Evolutionary conservation across 23 tunicate genomes (phyloP).

Genomic region (Ascidia mentula): DNA sequence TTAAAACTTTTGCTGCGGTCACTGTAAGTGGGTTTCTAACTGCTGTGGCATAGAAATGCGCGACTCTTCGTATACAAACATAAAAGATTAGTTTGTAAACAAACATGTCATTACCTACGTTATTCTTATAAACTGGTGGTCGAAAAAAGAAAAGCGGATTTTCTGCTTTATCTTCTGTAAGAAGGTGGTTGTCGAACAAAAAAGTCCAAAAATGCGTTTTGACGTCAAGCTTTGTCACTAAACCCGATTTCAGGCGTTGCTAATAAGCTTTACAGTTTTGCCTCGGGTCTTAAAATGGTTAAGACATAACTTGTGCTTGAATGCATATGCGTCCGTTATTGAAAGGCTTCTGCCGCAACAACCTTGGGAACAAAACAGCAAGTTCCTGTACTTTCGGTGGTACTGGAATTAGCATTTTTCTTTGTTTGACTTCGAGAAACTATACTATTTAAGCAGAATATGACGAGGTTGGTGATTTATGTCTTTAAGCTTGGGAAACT

Average conservation of each 20-base stretch:
- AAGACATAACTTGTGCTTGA: too few relatives aligned
- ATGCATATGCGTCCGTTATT: too few relatives aligned
- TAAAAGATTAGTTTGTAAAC: background rate
- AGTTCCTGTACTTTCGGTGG: too few relatives aligned
- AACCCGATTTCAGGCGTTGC: background rate
- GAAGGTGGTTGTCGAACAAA: background rate
- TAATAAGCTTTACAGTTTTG: conserved; percentile 3
- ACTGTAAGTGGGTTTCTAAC: background rate
- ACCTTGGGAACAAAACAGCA: too few relatives aligned
- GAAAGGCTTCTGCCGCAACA: too few relatives aligned
- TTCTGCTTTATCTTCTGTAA: background rate
- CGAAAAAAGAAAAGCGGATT: background rate
- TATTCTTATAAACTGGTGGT: background rate
- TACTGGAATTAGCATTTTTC: too few relatives aligned
- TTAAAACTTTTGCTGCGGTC: background rate
- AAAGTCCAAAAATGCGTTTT: too few relatives aligned
- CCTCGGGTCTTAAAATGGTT: too few relatives aligned
- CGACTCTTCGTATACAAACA: background rate
- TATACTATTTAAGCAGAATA: too few relatives aligned
- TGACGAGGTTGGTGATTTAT: too few relatives aligned
- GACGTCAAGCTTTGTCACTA: background rate
- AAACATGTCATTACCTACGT: background rate
- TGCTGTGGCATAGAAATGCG: background rate
- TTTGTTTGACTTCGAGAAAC: too few relatives aligned
- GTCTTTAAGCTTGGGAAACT: too few relatives aligned